Conservation (phyloP, 2,888 invertebrate species). For the Matsumyia berberina region DNA sequence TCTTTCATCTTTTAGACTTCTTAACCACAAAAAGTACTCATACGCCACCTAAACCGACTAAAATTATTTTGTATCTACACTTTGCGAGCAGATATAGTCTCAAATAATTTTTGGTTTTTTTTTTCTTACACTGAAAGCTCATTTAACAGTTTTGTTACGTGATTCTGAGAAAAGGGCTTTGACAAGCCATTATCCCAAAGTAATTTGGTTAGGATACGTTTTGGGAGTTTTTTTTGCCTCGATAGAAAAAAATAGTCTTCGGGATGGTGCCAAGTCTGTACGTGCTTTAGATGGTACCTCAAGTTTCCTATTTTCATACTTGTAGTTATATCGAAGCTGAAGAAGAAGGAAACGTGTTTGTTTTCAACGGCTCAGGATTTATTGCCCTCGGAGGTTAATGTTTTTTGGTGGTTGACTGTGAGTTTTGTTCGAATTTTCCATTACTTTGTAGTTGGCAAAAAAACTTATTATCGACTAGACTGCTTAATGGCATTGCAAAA, state of each 20-base stretch:
- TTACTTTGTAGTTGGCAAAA: too few species aligned
- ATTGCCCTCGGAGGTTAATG: too few species aligned
- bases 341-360: too few species aligned
- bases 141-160: constrained; percentile 20
- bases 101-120: background rate
- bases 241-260: background rate
- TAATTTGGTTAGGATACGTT: constrained; percentile 1
- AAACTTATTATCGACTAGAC: too few species aligned
- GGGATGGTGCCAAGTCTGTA: background rate
- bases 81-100: background rate
- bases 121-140: background rate
- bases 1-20: too few species aligned
- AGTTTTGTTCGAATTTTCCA: too few species aligned
- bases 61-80: background rate
- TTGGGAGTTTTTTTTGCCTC: background rate
- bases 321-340: too few species aligned
- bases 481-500: too few species aligned
- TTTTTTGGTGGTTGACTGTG: too few species aligned
- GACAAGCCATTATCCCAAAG: constrained; percentile 2
- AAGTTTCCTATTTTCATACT: too few species aligned
- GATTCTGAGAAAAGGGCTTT: background rate
- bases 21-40: background rate
- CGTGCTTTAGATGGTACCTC: too few species aligned
- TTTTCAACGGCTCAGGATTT: too few species aligned
- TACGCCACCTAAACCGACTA: constrained; percentile 2